Conservation (phyloP, 2,888 invertebrate genomes). For the Heliconius aoede region DNA sequence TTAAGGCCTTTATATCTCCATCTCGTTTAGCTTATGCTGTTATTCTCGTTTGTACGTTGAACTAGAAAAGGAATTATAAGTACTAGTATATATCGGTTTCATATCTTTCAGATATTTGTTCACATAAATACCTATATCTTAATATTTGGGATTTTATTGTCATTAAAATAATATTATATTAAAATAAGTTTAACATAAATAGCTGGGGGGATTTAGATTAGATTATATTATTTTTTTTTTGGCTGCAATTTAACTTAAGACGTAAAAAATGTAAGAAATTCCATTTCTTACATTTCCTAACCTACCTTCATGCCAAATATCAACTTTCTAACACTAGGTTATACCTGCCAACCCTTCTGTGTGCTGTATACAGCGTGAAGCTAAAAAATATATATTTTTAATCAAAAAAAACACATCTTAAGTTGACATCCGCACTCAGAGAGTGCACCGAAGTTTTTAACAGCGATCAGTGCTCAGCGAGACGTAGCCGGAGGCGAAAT, state of each 20-base stretch:
- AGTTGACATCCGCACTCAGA: slow-evolving; percentile 2
- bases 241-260: background rate
- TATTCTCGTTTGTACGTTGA: slow-evolving; percentile 30
- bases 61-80: background rate
- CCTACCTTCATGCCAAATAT: no score
- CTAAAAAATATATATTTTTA: background rate
- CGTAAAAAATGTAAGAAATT: background rate
- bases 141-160: no score
- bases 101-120: background rate
- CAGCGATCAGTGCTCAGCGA: slow-evolving; percentile 25
- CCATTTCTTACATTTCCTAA: background rate
- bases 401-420: background rate
- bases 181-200: no score
- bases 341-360: no score
- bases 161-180: no score
- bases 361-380: no score
- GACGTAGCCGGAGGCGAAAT: slow-evolving; percentile 25
- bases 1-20: slow-evolving; percentile 47
- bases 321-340: no score
- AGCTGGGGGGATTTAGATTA: background rate
- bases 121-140: background rate
- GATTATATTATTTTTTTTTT: background rate
- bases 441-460: slow-evolving; percentile 6
- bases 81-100: background rate
- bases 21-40: slow-evolving; percentile 46